Conservation (phyloP, 1,140 invertebrate species). For the Sitophilus oryzae region DNA sequence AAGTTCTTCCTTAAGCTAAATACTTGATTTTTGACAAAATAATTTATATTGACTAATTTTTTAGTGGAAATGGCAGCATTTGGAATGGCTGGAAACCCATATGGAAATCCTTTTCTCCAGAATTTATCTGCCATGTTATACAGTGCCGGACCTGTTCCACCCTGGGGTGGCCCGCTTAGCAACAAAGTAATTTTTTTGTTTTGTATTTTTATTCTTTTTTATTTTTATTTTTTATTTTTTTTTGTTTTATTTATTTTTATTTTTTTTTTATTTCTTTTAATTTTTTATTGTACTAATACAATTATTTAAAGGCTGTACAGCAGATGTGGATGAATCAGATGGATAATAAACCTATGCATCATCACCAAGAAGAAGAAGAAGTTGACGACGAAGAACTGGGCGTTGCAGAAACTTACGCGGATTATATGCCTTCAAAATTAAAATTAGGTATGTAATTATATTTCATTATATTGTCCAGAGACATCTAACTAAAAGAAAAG, state of each 20-base stretch:
- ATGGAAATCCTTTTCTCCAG: slow-evolving; percentile 50
- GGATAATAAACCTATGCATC: slow-evolving; percentile 43
- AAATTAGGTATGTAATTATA: slow-evolving; percentile 53
- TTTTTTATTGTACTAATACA: neutral
- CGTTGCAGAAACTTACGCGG: slow-evolving; percentile 94
- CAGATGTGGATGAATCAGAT: slow-evolving; percentile 54
- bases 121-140: slow-evolving; percentile 51
- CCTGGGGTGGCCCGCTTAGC: slow-evolving; percentile 46
- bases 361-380: slow-evolving; percentile 46
- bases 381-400: slow-evolving; percentile 95
- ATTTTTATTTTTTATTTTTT: too few species aligned
- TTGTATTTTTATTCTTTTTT: neutral
- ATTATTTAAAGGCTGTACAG: slow-evolving; percentile 40
- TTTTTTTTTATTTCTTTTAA: slow-evolving; percentile 2
- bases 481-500: too few species aligned
- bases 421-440: slow-evolving; percentile 96
- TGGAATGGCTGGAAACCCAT: slow-evolving; percentile 50
- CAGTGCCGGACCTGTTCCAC: slow-evolving; percentile 46
- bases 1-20: neutral
- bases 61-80: slow-evolving; percentile 57
- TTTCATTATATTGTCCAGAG: neutral
- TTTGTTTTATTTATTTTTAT: slow-evolving; percentile 15
- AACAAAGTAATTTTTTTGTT: slow-evolving; percentile 35
- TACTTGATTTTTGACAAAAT: neutral
- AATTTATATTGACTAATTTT: slow-evolving; percentile 28